Evolutionary conservation across 2,888 invertebrate species (phyloP).

Genomic region (Amiota mariae): DNA sequence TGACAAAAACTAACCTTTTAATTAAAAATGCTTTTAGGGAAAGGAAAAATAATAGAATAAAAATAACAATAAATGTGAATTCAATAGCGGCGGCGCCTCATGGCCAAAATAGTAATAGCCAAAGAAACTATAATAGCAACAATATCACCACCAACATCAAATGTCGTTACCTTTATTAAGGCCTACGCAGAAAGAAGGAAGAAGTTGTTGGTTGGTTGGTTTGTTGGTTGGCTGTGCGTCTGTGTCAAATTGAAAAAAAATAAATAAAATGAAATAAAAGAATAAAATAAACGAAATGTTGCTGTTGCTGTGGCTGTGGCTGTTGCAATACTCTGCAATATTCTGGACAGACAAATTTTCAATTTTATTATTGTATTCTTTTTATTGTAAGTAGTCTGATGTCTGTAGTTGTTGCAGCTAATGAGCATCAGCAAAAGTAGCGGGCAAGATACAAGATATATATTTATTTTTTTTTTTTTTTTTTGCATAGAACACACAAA

Average conservation of each 20-base stretch:
- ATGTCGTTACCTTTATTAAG: conserved; percentile 5
- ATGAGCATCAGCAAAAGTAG: background rate
- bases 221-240: background rate
- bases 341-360: background rate
- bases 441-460: background rate
- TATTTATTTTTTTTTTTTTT: background rate
- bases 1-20: too few relatives aligned
- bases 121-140: background rate
- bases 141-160: background rate
- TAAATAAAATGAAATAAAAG: conserved; percentile 15
- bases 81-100: conserved; percentile 18
- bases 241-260: background rate
- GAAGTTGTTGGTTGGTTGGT: background rate
- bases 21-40: too few relatives aligned
- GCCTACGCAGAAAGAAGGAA: background rate
- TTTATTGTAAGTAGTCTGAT: background rate
- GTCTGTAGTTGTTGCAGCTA: background rate
- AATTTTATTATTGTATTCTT: background rate
- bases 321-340: background rate
- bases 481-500: conserved; percentile 4
- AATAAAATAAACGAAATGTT: too few relatives aligned
- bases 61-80: conserved; percentile 18
- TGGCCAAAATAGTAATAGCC: background rate
- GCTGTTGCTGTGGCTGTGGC: too few relatives aligned
- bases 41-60: background rate